phyloP scores from a whole-genome alignment of 2,888 invertebrate species.

The Nesidiocoris tenuis region DNA sequence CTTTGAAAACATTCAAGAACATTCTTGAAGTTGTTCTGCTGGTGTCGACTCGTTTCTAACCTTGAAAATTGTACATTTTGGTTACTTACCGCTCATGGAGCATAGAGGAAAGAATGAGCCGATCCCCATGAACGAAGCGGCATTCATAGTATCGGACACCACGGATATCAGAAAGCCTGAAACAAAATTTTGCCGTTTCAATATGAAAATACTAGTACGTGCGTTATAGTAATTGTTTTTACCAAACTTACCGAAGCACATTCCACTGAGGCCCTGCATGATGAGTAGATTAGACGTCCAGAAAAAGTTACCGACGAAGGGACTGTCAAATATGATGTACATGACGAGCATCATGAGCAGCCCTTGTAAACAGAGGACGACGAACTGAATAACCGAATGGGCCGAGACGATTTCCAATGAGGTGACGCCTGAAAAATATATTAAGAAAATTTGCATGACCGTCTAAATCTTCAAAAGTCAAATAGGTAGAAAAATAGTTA shows the following conservation, averaged over 20 bases:
- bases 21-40: too few species aligned
- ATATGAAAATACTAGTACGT: neutral
- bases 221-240: neutral
- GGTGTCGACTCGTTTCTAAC: too few species aligned
- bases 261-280: slow-evolving; percentile 52
- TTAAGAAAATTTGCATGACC: too few species aligned
- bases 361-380: slow-evolving; percentile 51
- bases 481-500: too few species aligned
- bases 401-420: slow-evolving; percentile 51
- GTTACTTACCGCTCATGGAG: slow-evolving; percentile 51
- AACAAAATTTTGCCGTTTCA: neutral
- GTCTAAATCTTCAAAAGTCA: too few species aligned
- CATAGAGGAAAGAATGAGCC: slow-evolving; percentile 52
- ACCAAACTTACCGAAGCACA: slow-evolving; percentile 52
- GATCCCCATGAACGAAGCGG: slow-evolving; percentile 52
- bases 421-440: slow-evolving; percentile 49
- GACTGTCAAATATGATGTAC: slow-evolving; percentile 52
- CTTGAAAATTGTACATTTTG: too few species aligned
- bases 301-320: slow-evolving; percentile 51
- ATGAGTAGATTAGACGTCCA: slow-evolving; percentile 51
- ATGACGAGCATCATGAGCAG: slow-evolving; percentile 51
- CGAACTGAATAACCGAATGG: slow-evolving; percentile 51
- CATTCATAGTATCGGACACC: slow-evolving; percentile 51
- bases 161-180: slow-evolving; percentile 52
- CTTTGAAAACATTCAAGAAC: too few species aligned